Base-by-base conservation (phyloP, 2,888 invertebrate genomes). In the Cryptosula pallasiana region DNA sequence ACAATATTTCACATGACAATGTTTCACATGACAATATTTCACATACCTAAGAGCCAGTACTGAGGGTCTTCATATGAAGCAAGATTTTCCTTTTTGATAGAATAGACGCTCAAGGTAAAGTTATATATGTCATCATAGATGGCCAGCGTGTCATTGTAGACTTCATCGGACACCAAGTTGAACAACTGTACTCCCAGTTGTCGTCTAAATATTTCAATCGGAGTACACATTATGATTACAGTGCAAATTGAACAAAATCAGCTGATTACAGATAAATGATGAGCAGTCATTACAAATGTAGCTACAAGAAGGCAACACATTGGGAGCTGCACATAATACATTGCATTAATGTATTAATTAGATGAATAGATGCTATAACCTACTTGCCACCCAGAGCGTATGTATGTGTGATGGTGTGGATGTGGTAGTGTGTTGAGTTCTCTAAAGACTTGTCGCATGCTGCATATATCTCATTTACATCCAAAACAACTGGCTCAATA, bases 51-150 rank as follows among this genome's bases (percentile, higher is more conserved):
- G 5, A 13, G 45, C 45, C 45, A 45, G 5, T 13, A 13, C 45
- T 45, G 5, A 5, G 3, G 20, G 5, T 57, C 57, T 9, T 23
- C 57, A 27, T 63, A 25, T 3, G 29, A 5, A 32, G 34, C 32
- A 16, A 29, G 29, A 13, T 25, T 16, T n/a, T 63, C 63, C 2
- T 27, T 27, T 13, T 29, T 27, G 3, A 63, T 5, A 63, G 63
- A 63, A 20, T 32, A 25, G 27, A 27, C 25, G 13, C 29, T 9
- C 5, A 63, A 32, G 16, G 63, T 63, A 13, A 63, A 13, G 63
- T 63, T 63, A 32, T 63, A 34, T 27, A 63, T 63, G 27, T 63
- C 63, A 9, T 63, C 63, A 32, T 32, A 63, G 34, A 63, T 32
- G 63, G 25, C 5, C 29, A 63, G 27, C 2, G 27, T 25, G n/a